Evolutionary conservation across 1,140 invertebrate species (phyloP), one percentile per base, ranked within the genome.

Genomic region (Conus betulinus): DNA sequence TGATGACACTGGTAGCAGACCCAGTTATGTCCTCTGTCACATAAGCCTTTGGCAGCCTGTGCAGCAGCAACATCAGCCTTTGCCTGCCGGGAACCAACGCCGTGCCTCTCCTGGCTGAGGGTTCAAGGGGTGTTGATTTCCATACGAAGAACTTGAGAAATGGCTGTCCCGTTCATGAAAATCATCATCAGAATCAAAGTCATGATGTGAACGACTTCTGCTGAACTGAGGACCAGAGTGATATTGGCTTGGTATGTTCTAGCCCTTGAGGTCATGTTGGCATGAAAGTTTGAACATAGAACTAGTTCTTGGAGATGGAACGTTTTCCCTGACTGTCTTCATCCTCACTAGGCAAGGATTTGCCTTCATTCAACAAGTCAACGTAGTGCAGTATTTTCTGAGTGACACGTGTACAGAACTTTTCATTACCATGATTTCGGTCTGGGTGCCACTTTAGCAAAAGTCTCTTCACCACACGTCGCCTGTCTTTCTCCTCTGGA

Each of bases 391-490:
- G 83, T 25, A 93, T 93, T 79, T 87, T 90, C 55, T 94, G 91
- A 51, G 91, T 93, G 8, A 94, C 89, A 63, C 91, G 88, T 3
- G 89, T 93, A 39, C 92, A 91, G 55, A 93, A 88, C 7, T 90
- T 78, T 91, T 93, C 90, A 79, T 93, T 89, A 1, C 90, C 93
- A 39, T 79, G 84, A 89, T 95, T 95, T 91, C 93, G 94, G 87
- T 95, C 94, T 84, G 94, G 94, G 90, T 95, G 94, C 93, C 93
- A 95, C 87, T 93, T 91, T 25, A 93, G 88, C 20, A 94, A 82
- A 3, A 95, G 63, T 71, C 94, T 87, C 88, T 94, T 94, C 15
- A 93, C 89, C 39, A 94, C 90, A 57, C 90, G 90, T 71, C 91
- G 93, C 74, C 93, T 89, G 67, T 94, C 91, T n/a, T 71, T 67